A percentile compares a stretch with the other conserved stretches of the same genome.
phyloP scores from a whole-genome alignment of 1,140 invertebrate genomes.

The Bombus cullumanus region DNA sequence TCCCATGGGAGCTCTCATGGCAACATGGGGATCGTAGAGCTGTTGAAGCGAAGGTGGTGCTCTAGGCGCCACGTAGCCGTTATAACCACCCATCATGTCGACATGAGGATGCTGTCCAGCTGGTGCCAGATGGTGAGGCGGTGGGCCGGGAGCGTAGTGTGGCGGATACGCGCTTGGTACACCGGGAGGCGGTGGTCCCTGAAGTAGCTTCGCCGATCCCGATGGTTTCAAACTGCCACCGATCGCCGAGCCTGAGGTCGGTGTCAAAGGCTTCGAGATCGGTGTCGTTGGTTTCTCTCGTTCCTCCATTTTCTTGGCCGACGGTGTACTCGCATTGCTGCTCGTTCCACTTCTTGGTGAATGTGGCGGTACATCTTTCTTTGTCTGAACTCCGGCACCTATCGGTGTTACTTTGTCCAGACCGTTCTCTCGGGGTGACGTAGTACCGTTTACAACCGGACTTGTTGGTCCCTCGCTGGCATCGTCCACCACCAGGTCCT shows the following conservation, averaged over 20 bases:
- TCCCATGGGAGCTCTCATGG: conserved; percentile 84
- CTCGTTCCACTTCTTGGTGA: conserved; percentile 89
- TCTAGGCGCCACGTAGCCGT: conserved; percentile 77
- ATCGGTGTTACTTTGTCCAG: conserved; percentile 83
- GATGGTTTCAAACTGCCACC: conserved; percentile 81
- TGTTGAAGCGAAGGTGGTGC: conserved; percentile 79
- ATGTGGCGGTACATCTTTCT: conserved; percentile 85
- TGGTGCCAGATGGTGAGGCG: conserved; percentile 76
- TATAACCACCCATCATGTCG: conserved; percentile 78
- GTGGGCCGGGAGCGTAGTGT: conserved; percentile 77
- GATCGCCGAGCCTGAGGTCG: conserved; percentile 85
- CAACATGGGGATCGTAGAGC: conserved; percentile 86
- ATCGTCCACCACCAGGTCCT: conserved; percentile 98
- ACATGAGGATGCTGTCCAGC: conserved; percentile 76
- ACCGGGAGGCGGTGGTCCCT: conserved; percentile 75
- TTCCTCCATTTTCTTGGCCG: conserved; percentile 89
- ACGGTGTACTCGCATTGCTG: conserved; percentile 89
- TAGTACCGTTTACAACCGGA: conserved; percentile 85
- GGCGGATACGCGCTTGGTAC: conserved; percentile 72
- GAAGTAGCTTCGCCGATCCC: conserved; percentile 74
- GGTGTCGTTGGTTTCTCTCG: conserved; percentile 93
- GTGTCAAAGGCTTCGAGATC: conserved; percentile 94
- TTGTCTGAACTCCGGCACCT: conserved; percentile 77
- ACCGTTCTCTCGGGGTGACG: conserved; percentile 92
- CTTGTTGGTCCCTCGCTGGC: conserved; percentile 88